Percentiles rank a stretch among this genome's conserved stretches.
Evolutionary conservation across 2,113 vertebrate genomes (phyloP).

Genomic region (Mirza zaza): DNA sequence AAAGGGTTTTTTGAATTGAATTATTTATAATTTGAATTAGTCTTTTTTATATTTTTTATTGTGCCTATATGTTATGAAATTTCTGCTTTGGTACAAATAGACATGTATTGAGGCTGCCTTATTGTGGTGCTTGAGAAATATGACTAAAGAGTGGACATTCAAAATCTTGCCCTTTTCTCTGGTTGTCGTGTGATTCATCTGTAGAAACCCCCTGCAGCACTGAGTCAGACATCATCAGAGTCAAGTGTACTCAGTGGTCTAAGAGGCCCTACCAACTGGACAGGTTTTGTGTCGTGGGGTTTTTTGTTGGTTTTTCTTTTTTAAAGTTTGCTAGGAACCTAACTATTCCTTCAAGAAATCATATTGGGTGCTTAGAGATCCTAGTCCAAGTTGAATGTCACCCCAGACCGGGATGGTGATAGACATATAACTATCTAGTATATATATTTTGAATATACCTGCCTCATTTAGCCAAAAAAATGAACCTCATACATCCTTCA

Average conservation of each 20-base stretch:
- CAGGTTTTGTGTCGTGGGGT: neutral
- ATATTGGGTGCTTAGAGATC: neutral
- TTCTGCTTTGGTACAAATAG: constrained; percentile 15
- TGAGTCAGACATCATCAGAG: constrained; percentile 58
- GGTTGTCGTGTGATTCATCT: constrained; percentile 58
- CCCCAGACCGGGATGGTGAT: neutral
- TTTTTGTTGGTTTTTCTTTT: neutral
- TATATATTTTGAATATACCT: neutral
- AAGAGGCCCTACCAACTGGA: neutral
- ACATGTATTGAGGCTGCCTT: neutral
- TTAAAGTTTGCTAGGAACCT: neutral
- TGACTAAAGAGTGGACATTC: constrained; percentile 61
- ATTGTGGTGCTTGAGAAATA: constrained; percentile 24
- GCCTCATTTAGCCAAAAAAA: neutral
- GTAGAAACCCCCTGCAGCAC: constrained; percentile 63
- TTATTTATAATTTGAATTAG: neutral
- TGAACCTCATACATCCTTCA: neutral
- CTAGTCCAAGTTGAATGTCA: neutral
- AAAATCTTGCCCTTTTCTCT: constrained; percentile 8
- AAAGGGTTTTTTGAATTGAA: constrained; percentile 13
- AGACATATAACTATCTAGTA: neutral
- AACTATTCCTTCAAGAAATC: constrained; percentile 42
- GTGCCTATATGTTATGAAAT: constrained; percentile 3
- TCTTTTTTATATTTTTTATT: constrained; percentile 44
- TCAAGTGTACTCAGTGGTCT: neutral